phyloP scores from a whole-genome alignment of 2,113 vertebrate genomes.

The Toxostoma redivivum region DNA sequence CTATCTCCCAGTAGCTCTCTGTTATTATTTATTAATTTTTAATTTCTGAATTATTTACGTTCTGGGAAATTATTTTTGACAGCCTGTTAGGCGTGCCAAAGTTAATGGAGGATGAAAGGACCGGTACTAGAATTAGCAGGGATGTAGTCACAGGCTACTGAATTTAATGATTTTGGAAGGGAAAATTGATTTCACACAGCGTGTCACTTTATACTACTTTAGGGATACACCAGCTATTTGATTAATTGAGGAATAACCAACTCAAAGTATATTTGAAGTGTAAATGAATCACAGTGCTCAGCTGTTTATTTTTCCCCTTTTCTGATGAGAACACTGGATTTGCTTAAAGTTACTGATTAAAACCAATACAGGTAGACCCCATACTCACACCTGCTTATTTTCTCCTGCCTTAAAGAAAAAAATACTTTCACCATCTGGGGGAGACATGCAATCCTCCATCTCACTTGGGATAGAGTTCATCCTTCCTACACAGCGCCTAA shows the following conservation, averaged over 20 bases:
- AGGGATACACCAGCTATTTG: constrained; percentile 83
- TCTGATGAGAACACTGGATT: constrained; percentile 67
- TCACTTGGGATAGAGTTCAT: neutral
- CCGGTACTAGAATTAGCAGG: constrained; percentile 75
- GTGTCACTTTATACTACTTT: constrained; percentile 86
- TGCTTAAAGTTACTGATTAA: constrained; percentile 73
- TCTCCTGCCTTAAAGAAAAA: neutral
- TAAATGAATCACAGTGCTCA: constrained; percentile 78
- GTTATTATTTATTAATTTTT: constrained; percentile 99
- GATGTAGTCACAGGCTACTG: constrained; percentile 77
- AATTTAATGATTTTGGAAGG: constrained; percentile 85
- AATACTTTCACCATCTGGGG: neutral
- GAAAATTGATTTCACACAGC: constrained; percentile 85
- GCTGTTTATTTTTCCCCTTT: constrained; percentile 76
- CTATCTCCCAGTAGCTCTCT: constrained; percentile 86
- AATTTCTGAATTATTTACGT: constrained; percentile 97
- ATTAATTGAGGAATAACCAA: constrained; percentile 84
- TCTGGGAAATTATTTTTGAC: constrained; percentile 84
- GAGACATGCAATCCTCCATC: neutral
- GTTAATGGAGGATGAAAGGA: constrained; percentile 88
- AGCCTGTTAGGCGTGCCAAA: constrained; percentile 80
- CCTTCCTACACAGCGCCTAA: neutral
- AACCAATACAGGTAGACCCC: constrained; percentile 46
- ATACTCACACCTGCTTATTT: constrained; percentile 60
- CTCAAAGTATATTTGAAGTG: constrained; percentile 84